Percentiles rank a stretch among this genome's conserved stretches.
Conservation (phyloP, 2,113 vertebrate species). For the mouse (Mus musculus) region DNA sequence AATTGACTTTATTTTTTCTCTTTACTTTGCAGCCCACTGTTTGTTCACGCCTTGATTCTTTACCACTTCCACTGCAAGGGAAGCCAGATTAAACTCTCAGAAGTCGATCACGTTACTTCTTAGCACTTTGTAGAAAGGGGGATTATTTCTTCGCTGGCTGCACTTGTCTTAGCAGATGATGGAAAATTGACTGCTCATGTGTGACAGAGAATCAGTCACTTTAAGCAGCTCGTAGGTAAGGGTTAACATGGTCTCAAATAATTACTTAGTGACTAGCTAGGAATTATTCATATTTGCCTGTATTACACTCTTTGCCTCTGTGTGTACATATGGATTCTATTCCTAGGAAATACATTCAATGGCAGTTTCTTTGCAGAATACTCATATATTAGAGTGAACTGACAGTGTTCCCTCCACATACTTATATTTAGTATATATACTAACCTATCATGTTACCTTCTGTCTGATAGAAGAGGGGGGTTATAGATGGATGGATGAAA, state of each 20-base stretch:
- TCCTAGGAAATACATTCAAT: conserved; percentile 13
- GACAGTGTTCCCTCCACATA: background rate
- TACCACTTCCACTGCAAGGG: background rate
- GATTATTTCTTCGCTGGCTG: background rate
- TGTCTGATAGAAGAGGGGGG: background rate
- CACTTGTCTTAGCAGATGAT: background rate
- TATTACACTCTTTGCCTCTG: background rate
- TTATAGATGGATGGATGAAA: background rate
- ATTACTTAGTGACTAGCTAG: background rate
- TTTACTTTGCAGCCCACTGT: background rate
- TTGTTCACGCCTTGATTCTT: background rate
- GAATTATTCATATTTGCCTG: background rate
- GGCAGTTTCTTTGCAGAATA: background rate
- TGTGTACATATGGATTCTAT: background rate
- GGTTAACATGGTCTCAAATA: background rate
- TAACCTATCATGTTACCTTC: background rate
- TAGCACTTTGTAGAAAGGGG: background rate
- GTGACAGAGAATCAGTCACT: background rate
- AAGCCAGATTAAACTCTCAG: background rate
- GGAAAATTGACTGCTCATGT: background rate
- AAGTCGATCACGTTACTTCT: background rate
- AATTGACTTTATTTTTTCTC: background rate
- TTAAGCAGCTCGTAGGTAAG: background rate
- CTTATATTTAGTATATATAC: background rate
- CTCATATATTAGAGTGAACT: background rate